Evolutionary conservation across 2,113 vertebrate genomes (phyloP), one percentile per base, ranked within the genome.

Genomic region (Ploceus nigricollis): DNA sequence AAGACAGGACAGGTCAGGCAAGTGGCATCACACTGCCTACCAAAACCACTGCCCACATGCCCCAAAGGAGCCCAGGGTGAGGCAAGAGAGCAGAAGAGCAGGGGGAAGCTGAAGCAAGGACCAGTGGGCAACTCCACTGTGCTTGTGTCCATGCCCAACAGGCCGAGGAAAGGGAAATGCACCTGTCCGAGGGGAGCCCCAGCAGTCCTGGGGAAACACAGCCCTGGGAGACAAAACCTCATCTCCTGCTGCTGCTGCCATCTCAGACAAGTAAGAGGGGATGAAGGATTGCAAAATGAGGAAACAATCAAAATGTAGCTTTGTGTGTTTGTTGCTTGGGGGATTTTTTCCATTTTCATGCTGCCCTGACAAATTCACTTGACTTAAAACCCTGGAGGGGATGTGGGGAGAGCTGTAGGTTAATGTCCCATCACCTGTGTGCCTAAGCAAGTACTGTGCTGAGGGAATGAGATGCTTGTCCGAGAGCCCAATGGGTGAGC

Each of bases 71-170:
- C 39, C 1, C 3, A 89, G 48, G 77, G 44, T 4, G 6, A 61
- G 30, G 27, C 15, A 12, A 48, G 44, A 58, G 47, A 81, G 47
- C 6, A 2, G 50, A 87, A 35, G 1, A 6, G 47, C 10, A 48
- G 16, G 7, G 23, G 33, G 7, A 79, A 61, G 24, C 8, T 3
- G 1, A 87, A 78, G 22, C 1, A 3, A 89, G 18, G 47, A 63
- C 8, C 18, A 42, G 39, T 5, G 3, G 31, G 30, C 47, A 58
- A 18, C 27, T 20, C 21, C 33, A 10, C 9, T 2, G 0, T 2
- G 0, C 0, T 0, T 5, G 15, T 24, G 31, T 69, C n/a, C 77
- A 22, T 11, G 25, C 13, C 9, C 17, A 63, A 21, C 2, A 75
- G 19, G 31, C 19, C 0, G 0, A 81, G 45, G 80, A 72, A 87